These are phyloP conservation scores for Drosophila melanica DNA, from an alignment of 1,140 invertebrate genomes.

Conservation along the genomic window DNA sequence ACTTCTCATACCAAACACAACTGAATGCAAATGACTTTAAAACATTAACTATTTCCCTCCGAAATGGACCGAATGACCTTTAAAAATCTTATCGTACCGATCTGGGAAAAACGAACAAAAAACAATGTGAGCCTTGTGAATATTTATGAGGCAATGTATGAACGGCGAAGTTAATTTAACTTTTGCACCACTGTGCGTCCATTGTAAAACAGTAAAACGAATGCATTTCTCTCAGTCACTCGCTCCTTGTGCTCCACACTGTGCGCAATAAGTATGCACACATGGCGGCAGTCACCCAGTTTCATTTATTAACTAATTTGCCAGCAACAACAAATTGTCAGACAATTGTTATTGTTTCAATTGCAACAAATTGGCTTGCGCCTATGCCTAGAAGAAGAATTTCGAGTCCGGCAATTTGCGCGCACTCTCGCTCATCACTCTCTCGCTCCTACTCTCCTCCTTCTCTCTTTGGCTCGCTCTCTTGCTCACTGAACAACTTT, in stretches of 20 bases:
- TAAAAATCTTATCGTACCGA: slow-evolving; percentile 26
- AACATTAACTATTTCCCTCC: slow-evolving; percentile 29
- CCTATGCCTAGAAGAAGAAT: slow-evolving; percentile 29
- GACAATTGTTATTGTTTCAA: slow-evolving; percentile 79
- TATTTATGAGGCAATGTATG: slow-evolving; percentile 1
- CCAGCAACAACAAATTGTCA: slow-evolving; percentile 75
- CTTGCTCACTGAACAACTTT: slow-evolving; percentile 32
- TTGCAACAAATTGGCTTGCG: slow-evolving; percentile 74
- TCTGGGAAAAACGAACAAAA: slow-evolving; percentile 24
- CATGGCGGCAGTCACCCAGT: slow-evolving; percentile 14
- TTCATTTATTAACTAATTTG: slow-evolving; percentile 80
- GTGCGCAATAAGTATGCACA: slow-evolving; percentile 16
- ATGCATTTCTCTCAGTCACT: slow-evolving; percentile 29
- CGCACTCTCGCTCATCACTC: slow-evolving; percentile 38
- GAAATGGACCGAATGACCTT: slow-evolving; percentile 30
- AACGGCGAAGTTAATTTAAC: background rate
- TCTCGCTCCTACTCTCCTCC: slow-evolving; percentile 6
- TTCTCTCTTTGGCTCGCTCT: slow-evolving; percentile 33
- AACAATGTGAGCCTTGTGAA: slow-evolving; percentile 7
- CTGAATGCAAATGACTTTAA: slow-evolving; percentile 42
- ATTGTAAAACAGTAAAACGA: slow-evolving; percentile 16
- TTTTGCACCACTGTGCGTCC: slow-evolving; percentile 26
- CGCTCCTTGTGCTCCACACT: slow-evolving; percentile 16
- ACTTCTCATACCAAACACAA: slow-evolving; percentile 41
- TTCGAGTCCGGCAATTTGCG: slow-evolving; percentile 49